Base-by-base conservation (phyloP, 2,113 vertebrate species). In the Ophthalmolycus amberensis region DNA sequence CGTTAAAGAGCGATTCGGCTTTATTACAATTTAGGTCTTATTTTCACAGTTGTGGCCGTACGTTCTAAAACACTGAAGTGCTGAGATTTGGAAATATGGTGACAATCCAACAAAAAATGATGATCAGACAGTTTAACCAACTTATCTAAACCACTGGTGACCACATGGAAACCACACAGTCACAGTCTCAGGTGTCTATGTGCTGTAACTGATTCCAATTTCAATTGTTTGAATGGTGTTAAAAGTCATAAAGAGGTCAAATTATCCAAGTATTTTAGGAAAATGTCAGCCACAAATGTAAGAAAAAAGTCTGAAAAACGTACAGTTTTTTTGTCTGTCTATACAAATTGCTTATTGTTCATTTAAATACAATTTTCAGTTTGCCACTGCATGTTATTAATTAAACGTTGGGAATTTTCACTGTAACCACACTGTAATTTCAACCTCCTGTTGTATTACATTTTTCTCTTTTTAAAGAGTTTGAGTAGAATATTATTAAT, bases 21-120 rank as follows among this genome's bases (percentile, higher is more conserved):
- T 52, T n/a, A 20, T 52, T 52, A 52, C 18, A 22, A 22, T 52
- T 20, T 52, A 52, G 20, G 32, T 46, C 15, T 37, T 56, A 9
- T 65, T 71, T 79, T 52, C 5, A 22, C 16, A 40, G 8, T 34
- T 18, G 32, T 67, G 65, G 15, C 9, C 62, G 27, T 65, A 12
- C 20, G 4, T 48, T 50, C 29, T 50, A 12, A 12, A 52, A 48
- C 32, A 54, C 32, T 27, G 42, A 9, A 46, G 14, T 29, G 12
- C n/a, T 71, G 67, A 63, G 18, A 63, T 59, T n/a, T 77, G 25
- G 7, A 52, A 75, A 62, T 16, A 34, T 32, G 18, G 38, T 15
- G 71, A 73, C 38, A 10, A 59, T 50, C 59, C 37, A 65, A 44
- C 14, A 29, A 16, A 3, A 42, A 18, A 46, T 29, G 6, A 29